Evolutionary conservation across 2,888 invertebrate species (phyloP).

Genomic region (Xylophagus ater): DNA sequence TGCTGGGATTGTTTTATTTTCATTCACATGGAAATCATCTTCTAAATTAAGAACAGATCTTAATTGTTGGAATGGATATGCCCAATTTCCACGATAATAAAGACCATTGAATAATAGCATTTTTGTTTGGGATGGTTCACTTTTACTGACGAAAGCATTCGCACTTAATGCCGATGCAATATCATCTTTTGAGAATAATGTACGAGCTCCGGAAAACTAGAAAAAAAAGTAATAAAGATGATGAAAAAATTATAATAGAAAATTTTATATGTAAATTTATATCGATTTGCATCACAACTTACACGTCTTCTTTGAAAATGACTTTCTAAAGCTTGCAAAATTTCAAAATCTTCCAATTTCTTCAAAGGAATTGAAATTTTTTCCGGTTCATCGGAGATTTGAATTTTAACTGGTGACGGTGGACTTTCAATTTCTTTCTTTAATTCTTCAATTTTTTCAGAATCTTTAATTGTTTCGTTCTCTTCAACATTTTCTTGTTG

Average conservation of each 20-base stretch:
- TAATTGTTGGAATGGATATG: conserved; percentile 48
- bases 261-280: neutral
- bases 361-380: conserved; percentile 43
- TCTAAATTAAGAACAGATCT: conserved; percentile 26
- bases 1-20: conserved; percentile 47
- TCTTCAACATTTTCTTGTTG: conserved; percentile 28
- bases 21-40: conserved; percentile 53
- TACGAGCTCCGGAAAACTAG: conserved; percentile 38
- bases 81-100: conserved; percentile 71
- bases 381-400: conserved; percentile 45
- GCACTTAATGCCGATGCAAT: conserved; percentile 49
- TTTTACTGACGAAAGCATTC: conserved; percentile 46
- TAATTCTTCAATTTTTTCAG: conserved; percentile 45
- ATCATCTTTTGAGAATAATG: conserved; percentile 43
- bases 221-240: conserved; percentile 12
- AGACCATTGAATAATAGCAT: conserved; percentile 65
- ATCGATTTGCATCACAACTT: conserved; percentile 17
- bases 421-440: conserved; percentile 42
- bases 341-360: conserved; percentile 44
- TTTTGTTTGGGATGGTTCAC: conserved; percentile 38
- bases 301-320: conserved; percentile 24
- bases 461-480: conserved; percentile 38
- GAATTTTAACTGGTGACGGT: conserved; percentile 41
- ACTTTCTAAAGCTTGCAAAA: conserved; percentile 50
- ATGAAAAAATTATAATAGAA: conserved; percentile 8